Conservation (phyloP, 1,140 invertebrate species). For the Zaprionus camerounensis region DNA sequence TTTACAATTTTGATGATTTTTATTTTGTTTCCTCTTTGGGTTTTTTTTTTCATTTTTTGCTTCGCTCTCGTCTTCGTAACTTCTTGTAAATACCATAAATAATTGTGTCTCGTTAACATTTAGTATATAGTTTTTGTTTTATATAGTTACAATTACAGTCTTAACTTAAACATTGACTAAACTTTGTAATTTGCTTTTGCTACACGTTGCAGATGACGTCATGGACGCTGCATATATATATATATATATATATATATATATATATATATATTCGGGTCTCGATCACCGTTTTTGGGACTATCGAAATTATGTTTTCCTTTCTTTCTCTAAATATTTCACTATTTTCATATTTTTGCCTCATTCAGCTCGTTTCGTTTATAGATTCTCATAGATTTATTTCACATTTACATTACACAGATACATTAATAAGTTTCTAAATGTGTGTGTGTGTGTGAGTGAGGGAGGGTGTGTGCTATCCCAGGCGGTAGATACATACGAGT, state of each 20-base stretch:
- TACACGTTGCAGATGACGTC: slow-evolving; percentile 59
- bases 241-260: slow-evolving; percentile 13
- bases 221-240: slow-evolving; percentile 31
- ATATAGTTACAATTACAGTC: slow-evolving; percentile 74
- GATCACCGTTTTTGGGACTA: slow-evolving; percentile 10
- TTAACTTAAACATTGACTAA: slow-evolving; percentile 81
- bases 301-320: slow-evolving; percentile 8
- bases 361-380: slow-evolving; percentile 25
- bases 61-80: slow-evolving; percentile 5
- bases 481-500: slow-evolving; percentile 15
- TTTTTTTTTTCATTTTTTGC: slow-evolving; percentile 21
- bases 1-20: slow-evolving; percentile 74
- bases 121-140: slow-evolving; percentile 68
- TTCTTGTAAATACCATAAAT: slow-evolving; percentile 77
- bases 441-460: slow-evolving; percentile 20
- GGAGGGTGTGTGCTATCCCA: slow-evolving; percentile 25
- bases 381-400: slow-evolving; percentile 36
- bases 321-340: slow-evolving; percentile 76
- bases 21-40: slow-evolving; percentile 27
- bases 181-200: slow-evolving; percentile 77
- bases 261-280: background rate
- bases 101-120: slow-evolving; percentile 78
- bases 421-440: slow-evolving; percentile 46
- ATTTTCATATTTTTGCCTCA: slow-evolving; percentile 36
- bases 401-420: slow-evolving; percentile 60